Base-by-base conservation (phyloP, 1,140 invertebrate species). In the Aphelenchoides besseyi region DNA sequence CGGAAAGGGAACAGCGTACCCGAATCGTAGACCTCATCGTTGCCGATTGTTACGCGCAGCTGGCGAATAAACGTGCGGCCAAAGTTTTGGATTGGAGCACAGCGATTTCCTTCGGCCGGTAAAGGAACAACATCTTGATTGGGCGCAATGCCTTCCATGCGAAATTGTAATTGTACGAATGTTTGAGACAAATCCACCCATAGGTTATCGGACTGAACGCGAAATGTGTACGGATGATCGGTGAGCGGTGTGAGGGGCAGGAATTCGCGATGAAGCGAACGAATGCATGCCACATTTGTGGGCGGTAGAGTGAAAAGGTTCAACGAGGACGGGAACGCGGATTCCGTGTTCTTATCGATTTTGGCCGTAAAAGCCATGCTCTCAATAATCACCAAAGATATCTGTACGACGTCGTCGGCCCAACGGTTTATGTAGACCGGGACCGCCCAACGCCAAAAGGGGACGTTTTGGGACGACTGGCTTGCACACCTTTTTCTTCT, bases 41-140 rank as follows among this genome's bases (percentile, higher is more conserved):
- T 71, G 68, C 37, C 36, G 9, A 74, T 29, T 1, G 52, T 30
- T 5, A 74, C 64, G 16, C 76, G 75, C 5, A 74, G 28, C 28
- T 74, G 74, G 36, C 62, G 74, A 16, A 76, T 23, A 73, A 77
- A 74, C 0, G 74, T 74, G 16, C 57, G 73, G 0, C 72, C 72
- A 71, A 74, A 71, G 3, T 18, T 30, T 61, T 74, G 72, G 16
- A 74, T 76, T 16, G 61, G 2, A 1, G 23, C n/a, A n/a, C 74
- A 36, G 76, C 30, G 16, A 48, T 48, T 12, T 2, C 32, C 2
- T 1, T 59, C 2, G 2, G 30, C 36, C 12, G 30, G 53, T 2
- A 72, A 29, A n/a, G 18, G 26, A 23, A 5, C 54, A 53, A 53
- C 29, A 3, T 52, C 28, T 3, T 32, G 12, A 8, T 9, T 32